Base-by-base conservation (phyloP, 2,888 invertebrate genomes). In the Melieria picta region DNA sequence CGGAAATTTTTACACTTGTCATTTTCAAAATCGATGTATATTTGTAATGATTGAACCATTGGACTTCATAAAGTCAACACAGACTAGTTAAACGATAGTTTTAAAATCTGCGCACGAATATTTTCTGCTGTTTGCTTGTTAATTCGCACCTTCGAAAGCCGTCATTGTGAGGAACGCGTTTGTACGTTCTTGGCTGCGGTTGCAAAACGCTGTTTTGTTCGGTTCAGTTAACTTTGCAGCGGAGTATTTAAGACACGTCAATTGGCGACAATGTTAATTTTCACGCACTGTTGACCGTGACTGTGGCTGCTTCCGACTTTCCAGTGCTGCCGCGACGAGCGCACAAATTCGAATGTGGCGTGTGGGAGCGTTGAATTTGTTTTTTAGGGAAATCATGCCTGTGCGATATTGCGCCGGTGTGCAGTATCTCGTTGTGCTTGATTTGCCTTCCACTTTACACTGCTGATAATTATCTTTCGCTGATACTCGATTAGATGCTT, bases 131-230 rank as follows among this genome's bases (percentile, higher is more conserved):
- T 16, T 16, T 16, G 16, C 16, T 16, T 16, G 16, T 47, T 7
- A 48, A 48, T 65, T 11, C 65, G 69, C 69, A 79, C 79, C 79
- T 76, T 79, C 77, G 67, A 71, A 75, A 69, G 78, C 77, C 47
- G 76, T 67, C 78, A 77, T 78, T 72, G 57, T 73, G 72, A 52
- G 5, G 16, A 58, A 4, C 16, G 4, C 9, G 42, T n/a, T 58
- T 10, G 9, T 48, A 7, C 4, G 4, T 30, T 30, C 52, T 13
- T 4, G 4, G 7, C 52, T 52, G 10, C 13, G 52, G 10, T n/a
- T 4, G 52, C 13, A 52, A 7, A n/a, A n/a, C 10, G 52, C 13
- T 52, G 10, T n/a, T 52, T 10, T 52, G 9, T 7, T 10, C 52
- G 52, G 4, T 52, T 13, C 11, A 4, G 13, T 52, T 52, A 5